Evolutionary conservation across 2,797 vertebrate species (phyloP).

Genomic region (Lithobates pipiens): DNA sequence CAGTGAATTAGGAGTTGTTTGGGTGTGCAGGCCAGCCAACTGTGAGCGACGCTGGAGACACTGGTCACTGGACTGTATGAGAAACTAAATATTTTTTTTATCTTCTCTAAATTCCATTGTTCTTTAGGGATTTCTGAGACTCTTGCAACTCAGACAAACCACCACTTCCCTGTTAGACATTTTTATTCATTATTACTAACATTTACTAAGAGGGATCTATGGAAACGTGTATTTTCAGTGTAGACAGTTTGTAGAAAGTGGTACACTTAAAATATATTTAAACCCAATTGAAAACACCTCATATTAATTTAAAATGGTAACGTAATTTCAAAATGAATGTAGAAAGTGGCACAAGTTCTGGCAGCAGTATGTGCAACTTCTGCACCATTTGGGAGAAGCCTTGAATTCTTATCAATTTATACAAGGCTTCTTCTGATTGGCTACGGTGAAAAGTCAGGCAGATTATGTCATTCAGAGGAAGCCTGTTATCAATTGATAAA

Average conservation of each 20-base stretch:
- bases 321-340: no score
- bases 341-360: no score
- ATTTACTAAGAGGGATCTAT: not conserved
- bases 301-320: no score
- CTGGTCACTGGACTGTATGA: not conserved
- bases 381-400: no score
- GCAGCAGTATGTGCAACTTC: no score
- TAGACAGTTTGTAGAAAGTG: not conserved
- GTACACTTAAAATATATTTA: no score
- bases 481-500: no score
- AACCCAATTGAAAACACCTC: no score
- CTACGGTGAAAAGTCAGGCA: no score
- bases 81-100: constrained; percentile 7
- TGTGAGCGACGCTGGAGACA: not conserved
- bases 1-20: not conserved
- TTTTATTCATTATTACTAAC: not conserved
- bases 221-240: not conserved
- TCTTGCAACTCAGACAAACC: not conserved
- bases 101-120: not conserved
- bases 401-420: no score
- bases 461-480: no score
- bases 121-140: not conserved
- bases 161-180: not conserved
- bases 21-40: not conserved
- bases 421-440: no score